Base-by-base conservation (phyloP, 35 echinoderm and acorn worm species). In the Ophiothrix spiculata region DNA sequence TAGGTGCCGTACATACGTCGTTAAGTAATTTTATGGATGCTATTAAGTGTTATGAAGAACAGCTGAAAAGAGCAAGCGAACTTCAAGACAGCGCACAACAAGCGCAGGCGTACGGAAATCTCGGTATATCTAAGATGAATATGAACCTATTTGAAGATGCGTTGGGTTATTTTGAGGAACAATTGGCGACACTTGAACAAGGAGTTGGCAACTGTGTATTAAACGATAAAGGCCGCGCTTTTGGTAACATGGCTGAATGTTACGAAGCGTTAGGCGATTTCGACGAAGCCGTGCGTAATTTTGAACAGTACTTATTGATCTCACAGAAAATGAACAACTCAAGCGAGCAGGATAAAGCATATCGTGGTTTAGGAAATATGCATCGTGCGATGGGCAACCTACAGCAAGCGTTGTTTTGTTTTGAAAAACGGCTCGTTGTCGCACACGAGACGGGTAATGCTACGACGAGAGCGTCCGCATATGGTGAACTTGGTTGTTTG, bases 91-190 rank as follows among this genome's bases (percentile, higher is more conserved):
- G 86, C 64, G 39, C 90, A 56, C 83, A 94, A 28, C 91, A 99
- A 75, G 92, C 96, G 75, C 96, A 99, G 80, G 96, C 96, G 0
- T 94, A 77, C 89, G 96, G 96, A 35, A 99, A 99, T 87, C 78
- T 99, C 1, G 96, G 96, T 32, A 99, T 99, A 33, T 91, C 96
- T 31, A 93, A 93, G 78, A 99, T 99, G 96, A 99, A 99, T 36
- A 94, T 99, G 96, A 89, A 90, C 32, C 89, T 94, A 41, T 99
- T 94, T 82, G 96, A 99, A 46, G 96, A 99, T 92, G 96, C 96
- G 36, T 74, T 99, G 3, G 96, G 96, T 19, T 99, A 89, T 63
- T 99, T 99, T 83, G 96, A 94, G 42, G 89, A 99, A 54, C 96
- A 99, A 75, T 75, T 99, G 17, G 90, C 81, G 13, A 92, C 86